Conservation (phyloP, 1,140 invertebrate genomes). For the Fragariocoptes setiger region DNA sequence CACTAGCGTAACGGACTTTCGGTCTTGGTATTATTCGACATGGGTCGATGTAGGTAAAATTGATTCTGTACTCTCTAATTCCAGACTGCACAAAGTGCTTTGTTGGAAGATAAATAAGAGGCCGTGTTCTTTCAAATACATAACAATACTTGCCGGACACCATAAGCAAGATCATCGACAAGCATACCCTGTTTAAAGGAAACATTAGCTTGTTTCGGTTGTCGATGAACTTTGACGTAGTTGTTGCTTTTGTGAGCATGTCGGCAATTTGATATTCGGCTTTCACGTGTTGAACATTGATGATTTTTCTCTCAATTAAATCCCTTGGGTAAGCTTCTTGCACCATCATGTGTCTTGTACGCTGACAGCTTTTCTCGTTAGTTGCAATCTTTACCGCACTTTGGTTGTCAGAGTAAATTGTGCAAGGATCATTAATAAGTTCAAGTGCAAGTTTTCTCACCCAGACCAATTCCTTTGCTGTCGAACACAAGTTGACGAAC, state of each 20-base stretch:
- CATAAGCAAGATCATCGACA: too few relatives aligned
- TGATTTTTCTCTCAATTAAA: background rate
- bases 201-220: background rate
- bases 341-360: background rate
- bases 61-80: too few relatives aligned
- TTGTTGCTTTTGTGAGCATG: background rate
- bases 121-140: too few relatives aligned
- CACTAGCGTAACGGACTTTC: too few relatives aligned
- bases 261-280: background rate
- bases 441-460: constrained; percentile 6
- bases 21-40: too few relatives aligned
- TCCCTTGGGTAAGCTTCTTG: background rate
- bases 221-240: background rate
- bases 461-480: constrained; percentile 15
- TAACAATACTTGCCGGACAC: too few relatives aligned
- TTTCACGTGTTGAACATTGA: background rate
- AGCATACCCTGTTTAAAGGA: too few relatives aligned
- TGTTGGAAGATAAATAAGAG: too few relatives aligned
- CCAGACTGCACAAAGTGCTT: too few relatives aligned
- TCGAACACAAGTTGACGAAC: constrained; percentile 14
- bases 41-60: too few relatives aligned
- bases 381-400: constrained; percentile 11
- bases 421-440: background rate
- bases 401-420: constrained; percentile 11
- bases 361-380: background rate